Base-by-base conservation (phyloP, 2,888 invertebrate genomes). In the Yponomeuta evonymella region DNA sequence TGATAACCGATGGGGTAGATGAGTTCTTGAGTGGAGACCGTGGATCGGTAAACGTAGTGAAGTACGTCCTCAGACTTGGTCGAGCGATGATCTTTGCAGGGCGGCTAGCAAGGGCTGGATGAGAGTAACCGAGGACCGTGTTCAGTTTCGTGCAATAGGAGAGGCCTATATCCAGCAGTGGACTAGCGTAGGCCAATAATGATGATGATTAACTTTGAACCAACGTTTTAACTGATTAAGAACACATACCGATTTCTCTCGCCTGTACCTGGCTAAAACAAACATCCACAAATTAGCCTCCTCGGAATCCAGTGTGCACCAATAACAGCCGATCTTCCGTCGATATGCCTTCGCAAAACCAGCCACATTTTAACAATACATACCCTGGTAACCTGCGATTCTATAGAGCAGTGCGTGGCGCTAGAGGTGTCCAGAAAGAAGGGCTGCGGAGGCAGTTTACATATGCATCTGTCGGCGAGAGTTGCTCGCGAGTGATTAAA, bases 271-370 rank as follows among this genome's bases (percentile, higher is more conserved):
- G 30, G n/a, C n/a, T 67, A 67, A 43, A 67, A 36, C 67, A 67
- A 67, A 67, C 36, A 67, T 67, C 67, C 51, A n/a, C 36, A 67
- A 36, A 77, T 77, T 58, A 77, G 75, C 76, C 76, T 75, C 6
- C 33, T 62, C 78, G 80, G 79, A 82, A 82, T 82, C 79, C 74
- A 81, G 83, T 81, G 82, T 82, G 67, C 64, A 30, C 64, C 64
- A 64, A 58, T 58, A 58, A 58, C 51, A 12, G 51, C 15, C 15
- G 51, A 58, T 58, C 51, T 58, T 58, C 51, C 51, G 51, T 58
- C 15, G 51, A 15, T 58, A 58, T 58, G 51, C 51, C 51, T 58
- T 58, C 51, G 51, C 12, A 2, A 12, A 58, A 15, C 15, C 51
- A 58, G 51, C 51, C 15, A 1, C 12, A 12, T 58, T 3, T 58